Base-by-base conservation (phyloP, 2,797 vertebrate species). In the Chelmon rostratus region DNA sequence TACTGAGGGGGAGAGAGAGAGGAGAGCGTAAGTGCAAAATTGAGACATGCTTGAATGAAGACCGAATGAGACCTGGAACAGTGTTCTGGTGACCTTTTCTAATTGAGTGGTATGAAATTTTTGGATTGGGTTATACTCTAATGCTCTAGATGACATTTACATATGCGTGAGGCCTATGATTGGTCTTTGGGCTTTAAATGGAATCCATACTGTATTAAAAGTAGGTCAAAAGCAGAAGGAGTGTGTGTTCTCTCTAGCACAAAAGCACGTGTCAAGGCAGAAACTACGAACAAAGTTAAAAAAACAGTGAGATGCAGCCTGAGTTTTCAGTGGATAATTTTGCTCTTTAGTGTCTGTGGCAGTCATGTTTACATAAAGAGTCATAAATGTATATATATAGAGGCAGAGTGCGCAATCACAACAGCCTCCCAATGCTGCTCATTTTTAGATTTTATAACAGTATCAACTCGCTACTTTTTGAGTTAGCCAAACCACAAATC, bases 1-100 rank as follows among this genome's bases (percentile, higher is more conserved):
- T 84, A 90, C 21, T 70, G 68, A 74, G 38, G 46, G 38, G 46
- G 49, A 84, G 83, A 89, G 63, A 10, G 56, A 82, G 63, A 69
- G 67, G 64, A 66, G 71, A 68, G 76, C 52, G 49, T 68, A 81
- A 76, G 68, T 66, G 85, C 33, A 80, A 81, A 82, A 87, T 77
- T 78, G 73, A 87, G 76, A 85, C 74, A 78, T 59, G 78, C 67
- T 63, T 70, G 68, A 87, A 83, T 83, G 38, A 58, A 76, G 90
- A 78, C 66, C 75, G 85, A 83, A 81, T 71, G 73, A 76, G 83
- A 82, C 67, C 85, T 68, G 83, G 50, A 85, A 78, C 78, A 31
- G 21, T 62, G 80, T 71, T 86, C 78, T 23, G 46, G 54, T 94
- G 93, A 94, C 93, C 93, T 95, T 95, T 91, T 86, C 82, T 94